Percentiles rank a stretch among this genome's conserved stretches.
These are phyloP conservation scores for Lasioglossum albipes DNA, from an alignment of 1,140 invertebrate species.

Conservation along the genomic window DNA sequence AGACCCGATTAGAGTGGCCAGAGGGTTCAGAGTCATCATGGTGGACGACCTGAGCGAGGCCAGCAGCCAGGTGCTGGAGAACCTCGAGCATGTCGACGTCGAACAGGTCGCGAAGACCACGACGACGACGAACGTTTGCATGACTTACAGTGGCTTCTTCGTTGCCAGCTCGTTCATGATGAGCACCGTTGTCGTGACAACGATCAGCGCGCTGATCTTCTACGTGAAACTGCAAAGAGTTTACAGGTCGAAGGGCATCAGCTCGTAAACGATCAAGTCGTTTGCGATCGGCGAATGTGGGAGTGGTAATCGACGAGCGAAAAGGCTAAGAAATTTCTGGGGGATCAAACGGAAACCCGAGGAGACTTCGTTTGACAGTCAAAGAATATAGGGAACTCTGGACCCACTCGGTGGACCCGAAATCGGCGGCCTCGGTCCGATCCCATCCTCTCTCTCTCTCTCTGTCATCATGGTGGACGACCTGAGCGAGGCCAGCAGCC, in stretches of 20 bases:
- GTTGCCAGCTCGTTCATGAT: slow-evolving; percentile 70
- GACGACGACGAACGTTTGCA: slow-evolving; percentile 65
- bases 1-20: slow-evolving; percentile 82
- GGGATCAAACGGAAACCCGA: too few relatives aligned
- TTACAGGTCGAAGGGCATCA: slow-evolving; percentile 58
- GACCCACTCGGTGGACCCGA: too few relatives aligned
- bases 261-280: slow-evolving; percentile 48
- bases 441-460: too few relatives aligned
- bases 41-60: slow-evolving; percentile 82
- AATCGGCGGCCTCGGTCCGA: too few relatives aligned
- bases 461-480: slow-evolving; percentile 86
- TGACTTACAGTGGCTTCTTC: slow-evolving; percentile 75
- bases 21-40: slow-evolving; percentile 84
- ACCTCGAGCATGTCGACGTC: slow-evolving; percentile 65
- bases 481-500: slow-evolving; percentile 73
- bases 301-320: not conserved
- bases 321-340: too few relatives aligned
- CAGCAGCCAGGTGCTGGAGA: slow-evolving; percentile 64
- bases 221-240: slow-evolving; percentile 75
- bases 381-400: too few relatives aligned
- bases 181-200: slow-evolving; percentile 67
- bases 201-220: slow-evolving; percentile 68
- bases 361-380: too few relatives aligned
- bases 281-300: not conserved
- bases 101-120: slow-evolving; percentile 54